Conservation (phyloP, 1,140 invertebrate species). For the Tribolium castaneum region DNA sequence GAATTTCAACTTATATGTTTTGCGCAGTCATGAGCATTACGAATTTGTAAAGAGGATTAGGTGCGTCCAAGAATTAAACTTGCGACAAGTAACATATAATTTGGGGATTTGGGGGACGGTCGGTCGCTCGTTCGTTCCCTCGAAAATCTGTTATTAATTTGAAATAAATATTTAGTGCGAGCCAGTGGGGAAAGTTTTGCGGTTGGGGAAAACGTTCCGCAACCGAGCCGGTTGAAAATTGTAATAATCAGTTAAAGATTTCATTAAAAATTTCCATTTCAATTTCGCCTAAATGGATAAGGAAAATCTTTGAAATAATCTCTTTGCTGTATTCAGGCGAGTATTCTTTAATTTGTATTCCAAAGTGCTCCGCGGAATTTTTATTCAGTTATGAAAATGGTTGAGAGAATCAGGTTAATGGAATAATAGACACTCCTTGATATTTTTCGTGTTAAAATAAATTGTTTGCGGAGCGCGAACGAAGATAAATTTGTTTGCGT, state of each 20-base stretch:
- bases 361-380: slow-evolving; percentile 50
- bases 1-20: slow-evolving; percentile 43
- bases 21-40: slow-evolving; percentile 42
- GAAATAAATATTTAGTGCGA: background rate
- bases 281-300: slow-evolving; percentile 53
- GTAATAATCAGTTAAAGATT: slow-evolving; percentile 53
- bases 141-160: slow-evolving; percentile 9
- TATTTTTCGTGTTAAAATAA: slow-evolving; percentile 44
- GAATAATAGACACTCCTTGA: slow-evolving; percentile 52
- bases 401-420: slow-evolving; percentile 51
- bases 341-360: slow-evolving; percentile 57
- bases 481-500: slow-evolving; percentile 45
- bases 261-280: slow-evolving; percentile 56
- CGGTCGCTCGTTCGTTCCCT: background rate
- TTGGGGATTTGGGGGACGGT: slow-evolving; percentile 29
- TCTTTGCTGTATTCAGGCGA: slow-evolving; percentile 52
- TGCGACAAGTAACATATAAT: slow-evolving; percentile 39
- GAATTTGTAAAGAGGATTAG: slow-evolving; percentile 45
- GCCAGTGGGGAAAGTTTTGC: background rate
- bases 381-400: slow-evolving; percentile 54
- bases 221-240: slow-evolving; percentile 17
- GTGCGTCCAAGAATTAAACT: slow-evolving; percentile 35
- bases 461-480: slow-evolving; percentile 35
- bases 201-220: background rate
- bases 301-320: slow-evolving; percentile 56